Conservation (phyloP, 2,113 vertebrate species). For the Pygoscelis antarcticus region DNA sequence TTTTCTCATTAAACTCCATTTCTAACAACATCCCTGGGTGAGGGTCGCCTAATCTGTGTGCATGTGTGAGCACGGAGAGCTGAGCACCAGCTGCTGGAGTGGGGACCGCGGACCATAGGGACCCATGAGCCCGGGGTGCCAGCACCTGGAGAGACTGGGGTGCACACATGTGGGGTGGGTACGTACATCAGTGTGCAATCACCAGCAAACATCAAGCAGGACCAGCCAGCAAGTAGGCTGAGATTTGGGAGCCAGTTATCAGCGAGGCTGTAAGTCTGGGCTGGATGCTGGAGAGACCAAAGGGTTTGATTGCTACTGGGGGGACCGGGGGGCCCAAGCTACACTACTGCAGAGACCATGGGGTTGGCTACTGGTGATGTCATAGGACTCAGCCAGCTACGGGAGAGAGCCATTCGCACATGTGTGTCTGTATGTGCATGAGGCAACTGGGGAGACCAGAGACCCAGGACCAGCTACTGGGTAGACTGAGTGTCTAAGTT, state of each 20-base stretch:
- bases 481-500: background rate
- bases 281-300: background rate
- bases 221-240: background rate
- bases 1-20: background rate
- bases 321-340: no score
- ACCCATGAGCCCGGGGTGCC: fast-evolving
- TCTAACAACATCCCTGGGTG: background rate
- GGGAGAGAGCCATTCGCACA: no score
- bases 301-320: no score
- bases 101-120: background rate
- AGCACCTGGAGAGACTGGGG: background rate
- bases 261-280: background rate
- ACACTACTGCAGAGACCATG: background rate
- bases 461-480: background rate
- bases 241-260: background rate
- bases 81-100: background rate
- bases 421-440: background rate
- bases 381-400: background rate
- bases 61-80: no score
- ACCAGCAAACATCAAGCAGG: background rate
- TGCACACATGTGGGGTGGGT: background rate
- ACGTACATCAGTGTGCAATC: no score
- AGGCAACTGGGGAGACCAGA: background rate
- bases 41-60: background rate
- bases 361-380: background rate